Base-by-base conservation (phyloP, 2,888 invertebrate species). In the Rhingia campestris region DNA sequence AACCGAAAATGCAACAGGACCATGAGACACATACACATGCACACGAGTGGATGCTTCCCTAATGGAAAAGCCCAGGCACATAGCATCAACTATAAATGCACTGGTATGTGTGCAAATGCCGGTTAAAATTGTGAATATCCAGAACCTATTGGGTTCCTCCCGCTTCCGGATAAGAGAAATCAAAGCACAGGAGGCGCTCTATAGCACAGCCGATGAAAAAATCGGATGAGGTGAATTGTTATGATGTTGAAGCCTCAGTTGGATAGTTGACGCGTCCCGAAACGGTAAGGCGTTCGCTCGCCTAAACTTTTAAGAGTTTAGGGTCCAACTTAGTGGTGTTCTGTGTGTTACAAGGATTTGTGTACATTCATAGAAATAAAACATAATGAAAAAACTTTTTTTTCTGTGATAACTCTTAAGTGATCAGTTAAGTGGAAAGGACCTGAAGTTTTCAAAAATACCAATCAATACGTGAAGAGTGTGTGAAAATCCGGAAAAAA, bases 211-310 rank as follows among this genome's bases (percentile, higher is more conserved):
- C 63, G 61, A 54, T 32, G 61, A 63, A 82, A 73, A 74, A 86
- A 87, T 87, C 81, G 86, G 86, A 87, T 85, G 87, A 87, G 87
- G 86, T 86, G 86, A 85, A 86, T 86, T 85, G 81, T 86, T 70
- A 86, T 66, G 82, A 86, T 86, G 76, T 86, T 77, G 51, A 73
- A 86, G 80, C 82, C 87, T 91, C 90, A 91, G 91, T 91, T 90
- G 89, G 89, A 88, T 89, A 88, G 89, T 90, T 91, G 90, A 90
- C 90, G 90, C 90, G 90, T 89, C 88, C 90, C 88, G 89, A 90
- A 90, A 89, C 91, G 90, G 91, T 91, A 90, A 90, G 88, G 89
- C 87, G 88, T 87, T 89, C 88, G 88, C 79, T 80, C 64, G 45
- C 56, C 82, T 80, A 80, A 66, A 41, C 85, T 66, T 69, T 56